A percentile compares a stretch with the other conserved stretches of the same genome.
Evolutionary conservation across 2,113 vertebrate species (phyloP).

Genomic region (mouse (Mus musculus)): GRCm39 chr7:120904501-120905000

Average conservation of each 20-base stretch:
- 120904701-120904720: not conserved
- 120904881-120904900: slow-evolving; percentile 1
- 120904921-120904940: not conserved
- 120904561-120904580: slow-evolving; percentile 61
- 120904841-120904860: slow-evolving; percentile 18
- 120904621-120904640: not conserved
- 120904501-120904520: slow-evolving; percentile 65
- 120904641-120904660: not conserved
- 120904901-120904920: not conserved
- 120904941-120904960: slow-evolving; percentile 40
- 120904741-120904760: too few species aligned
- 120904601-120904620: not conserved
- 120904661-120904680: not conserved
- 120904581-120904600: slow-evolving; percentile 3
- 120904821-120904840: not conserved
- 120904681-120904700: not conserved
- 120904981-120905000: slow-evolving; percentile 11
- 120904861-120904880: not conserved
- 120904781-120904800: not conserved
- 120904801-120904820: too few species aligned
- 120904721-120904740: not conserved
- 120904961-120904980: slow-evolving; percentile 18
- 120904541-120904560: slow-evolving; percentile 49
- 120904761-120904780: not conserved
- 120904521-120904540: slow-evolving; percentile 65